phyloP scores from a whole-genome alignment of 2,797 vertebrate genomes.

The Syngnathus acus region DNA sequence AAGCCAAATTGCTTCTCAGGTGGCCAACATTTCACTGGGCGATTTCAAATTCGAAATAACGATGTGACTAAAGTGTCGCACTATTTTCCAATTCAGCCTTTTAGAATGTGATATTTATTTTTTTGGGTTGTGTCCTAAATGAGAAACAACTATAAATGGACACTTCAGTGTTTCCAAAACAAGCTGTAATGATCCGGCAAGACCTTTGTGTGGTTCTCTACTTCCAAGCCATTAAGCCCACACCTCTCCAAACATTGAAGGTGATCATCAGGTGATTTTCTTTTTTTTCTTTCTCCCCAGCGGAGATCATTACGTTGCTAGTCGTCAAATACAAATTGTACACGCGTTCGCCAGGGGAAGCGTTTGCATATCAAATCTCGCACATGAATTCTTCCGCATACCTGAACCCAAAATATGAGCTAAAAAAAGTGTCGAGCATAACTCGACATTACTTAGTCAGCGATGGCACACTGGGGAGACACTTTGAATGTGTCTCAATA shows the following conservation, averaged over 20 bases:
- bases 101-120: too few relatives aligned
- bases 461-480: constrained; percentile 6
- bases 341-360: not conserved
- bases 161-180: not conserved
- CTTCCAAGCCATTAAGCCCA: too few relatives aligned
- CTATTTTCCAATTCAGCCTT: too few relatives aligned
- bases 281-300: not conserved
- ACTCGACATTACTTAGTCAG: not conserved
- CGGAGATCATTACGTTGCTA: not conserved
- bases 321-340: not conserved
- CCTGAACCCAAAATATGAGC: not conserved
- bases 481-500: constrained; percentile 4
- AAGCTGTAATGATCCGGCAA: too few relatives aligned
- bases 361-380: not conserved
- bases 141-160: not conserved
- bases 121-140: not conserved
- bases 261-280: not conserved
- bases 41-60: too few relatives aligned
- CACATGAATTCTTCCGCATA: not conserved
- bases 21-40: too few relatives aligned
- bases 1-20: too few relatives aligned
- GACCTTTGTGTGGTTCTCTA: too few relatives aligned
- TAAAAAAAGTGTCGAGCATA: not conserved
- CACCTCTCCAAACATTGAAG: too few relatives aligned
- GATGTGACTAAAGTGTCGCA: too few relatives aligned